phyloP scores from a whole-genome alignment of 2,797 vertebrate genomes.

The Chiloscyllium punctatum region DNA sequence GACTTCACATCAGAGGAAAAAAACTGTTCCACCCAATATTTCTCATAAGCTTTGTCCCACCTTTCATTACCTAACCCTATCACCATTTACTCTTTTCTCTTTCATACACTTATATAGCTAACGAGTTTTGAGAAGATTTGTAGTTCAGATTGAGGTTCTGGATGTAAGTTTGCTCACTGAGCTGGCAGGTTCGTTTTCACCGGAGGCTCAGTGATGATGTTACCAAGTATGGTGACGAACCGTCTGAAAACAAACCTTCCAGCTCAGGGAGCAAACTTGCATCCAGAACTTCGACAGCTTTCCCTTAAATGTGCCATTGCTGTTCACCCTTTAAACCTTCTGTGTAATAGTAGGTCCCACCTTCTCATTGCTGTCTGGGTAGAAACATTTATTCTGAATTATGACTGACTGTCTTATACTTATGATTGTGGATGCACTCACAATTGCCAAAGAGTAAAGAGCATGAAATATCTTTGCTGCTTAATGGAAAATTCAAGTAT shows the following conservation, averaged over 20 bases:
- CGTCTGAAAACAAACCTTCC: no score
- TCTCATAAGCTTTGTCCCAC: neutral
- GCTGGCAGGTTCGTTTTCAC: no score
- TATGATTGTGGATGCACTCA: neutral
- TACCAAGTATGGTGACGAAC: no score
- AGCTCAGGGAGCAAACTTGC: no score
- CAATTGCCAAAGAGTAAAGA: neutral
- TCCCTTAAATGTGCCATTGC: neutral
- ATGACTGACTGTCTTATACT: neutral
- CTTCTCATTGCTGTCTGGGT: neutral
- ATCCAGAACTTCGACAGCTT: neutral
- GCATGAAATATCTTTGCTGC: neutral
- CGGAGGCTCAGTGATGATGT: no score
- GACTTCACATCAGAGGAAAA: neutral
- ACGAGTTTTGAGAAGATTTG: no score
- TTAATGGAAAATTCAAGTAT: neutral
- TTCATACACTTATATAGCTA: neutral
- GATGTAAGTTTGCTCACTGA: no score
- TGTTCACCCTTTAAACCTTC: neutral
- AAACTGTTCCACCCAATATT: neutral
- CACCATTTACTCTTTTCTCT: neutral
- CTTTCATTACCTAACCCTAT: neutral
- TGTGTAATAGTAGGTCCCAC: neutral
- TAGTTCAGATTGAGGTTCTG: no score
- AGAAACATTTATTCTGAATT: neutral